Conservation (phyloP, 2,113 vertebrate species). For the Heteronetta atricapilla region DNA sequence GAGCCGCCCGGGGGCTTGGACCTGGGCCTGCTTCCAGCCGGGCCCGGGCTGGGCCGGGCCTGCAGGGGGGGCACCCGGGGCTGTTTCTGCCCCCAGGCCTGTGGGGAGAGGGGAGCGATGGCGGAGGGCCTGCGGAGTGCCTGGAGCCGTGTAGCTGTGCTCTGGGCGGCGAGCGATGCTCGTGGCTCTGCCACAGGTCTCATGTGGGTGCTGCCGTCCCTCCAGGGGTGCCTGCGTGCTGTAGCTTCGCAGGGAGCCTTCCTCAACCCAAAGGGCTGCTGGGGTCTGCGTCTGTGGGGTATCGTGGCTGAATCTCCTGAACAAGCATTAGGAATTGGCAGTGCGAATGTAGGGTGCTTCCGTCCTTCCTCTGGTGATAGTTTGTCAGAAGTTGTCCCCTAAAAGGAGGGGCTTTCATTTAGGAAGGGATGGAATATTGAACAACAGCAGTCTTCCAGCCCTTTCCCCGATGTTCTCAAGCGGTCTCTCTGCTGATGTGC, state of each 20-base stretch:
- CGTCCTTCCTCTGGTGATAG: neutral
- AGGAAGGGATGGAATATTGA: neutral
- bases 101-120: neutral
- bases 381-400: too few relatives aligned
- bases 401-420: rapidly evolving
- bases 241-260: neutral
- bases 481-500: too few relatives aligned
- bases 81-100: neutral
- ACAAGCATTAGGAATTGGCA: rapidly evolving
- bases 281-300: rapidly evolving
- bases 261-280: neutral
- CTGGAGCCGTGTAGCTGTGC: rapidly evolving
- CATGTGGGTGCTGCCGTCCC: neutral
- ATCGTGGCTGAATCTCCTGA: neutral
- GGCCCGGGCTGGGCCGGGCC: neutral
- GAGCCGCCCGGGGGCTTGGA: rapidly evolving
- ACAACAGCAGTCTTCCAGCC: neutral
- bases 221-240: neutral
- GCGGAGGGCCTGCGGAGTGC: too few relatives aligned
- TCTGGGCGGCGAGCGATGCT: too few relatives aligned
- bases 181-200: neutral
- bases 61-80: too few relatives aligned
- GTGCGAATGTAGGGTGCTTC: neutral
- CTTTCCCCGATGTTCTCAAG: rapidly evolving
- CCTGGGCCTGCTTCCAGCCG: too few relatives aligned